Percentiles rank a stretch among this genome's conserved stretches.
Conservation (phyloP, 2,113 vertebrate genomes). For the Uropsilus gracilis region DNA sequence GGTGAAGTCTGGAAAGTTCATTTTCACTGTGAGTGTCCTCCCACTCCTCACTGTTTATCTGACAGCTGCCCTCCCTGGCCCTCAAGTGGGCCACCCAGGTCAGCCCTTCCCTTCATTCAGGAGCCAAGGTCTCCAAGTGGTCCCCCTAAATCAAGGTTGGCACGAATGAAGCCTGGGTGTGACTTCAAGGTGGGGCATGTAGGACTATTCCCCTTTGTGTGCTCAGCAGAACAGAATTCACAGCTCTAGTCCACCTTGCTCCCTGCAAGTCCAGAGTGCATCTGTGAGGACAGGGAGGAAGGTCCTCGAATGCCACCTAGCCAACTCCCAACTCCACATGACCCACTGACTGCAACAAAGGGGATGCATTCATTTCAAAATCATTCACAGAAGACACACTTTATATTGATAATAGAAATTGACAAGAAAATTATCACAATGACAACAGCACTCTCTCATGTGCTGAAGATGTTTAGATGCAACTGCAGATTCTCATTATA, state of each 20-base stretch:
- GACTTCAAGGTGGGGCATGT: not conserved
- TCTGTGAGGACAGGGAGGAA: not conserved
- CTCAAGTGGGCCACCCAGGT: not conserved
- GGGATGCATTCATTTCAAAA: not conserved
- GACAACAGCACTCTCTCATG: fast-evolving
- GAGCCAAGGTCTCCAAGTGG: not conserved
- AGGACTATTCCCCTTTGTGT: not conserved
- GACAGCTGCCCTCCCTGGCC: no score
- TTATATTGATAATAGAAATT: constrained; percentile 25
- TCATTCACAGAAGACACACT: not conserved
- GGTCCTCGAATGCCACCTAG: not conserved
- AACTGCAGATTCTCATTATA: not conserved
- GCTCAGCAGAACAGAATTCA: not conserved
- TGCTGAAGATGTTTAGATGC: not conserved
- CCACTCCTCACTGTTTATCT: no score
- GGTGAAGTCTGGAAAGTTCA: no score
- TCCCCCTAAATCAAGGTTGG: not conserved
- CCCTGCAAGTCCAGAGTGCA: not conserved
- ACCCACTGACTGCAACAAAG: not conserved
- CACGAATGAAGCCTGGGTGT: not conserved
- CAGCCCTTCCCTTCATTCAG: not conserved
- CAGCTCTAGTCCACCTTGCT: not conserved
- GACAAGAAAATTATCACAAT: not conserved
- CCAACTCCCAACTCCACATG: not conserved
- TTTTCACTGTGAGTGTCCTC: no score